Evolutionary conservation across 2,113 vertebrate genomes (phyloP).

Genomic region (Rattus norvegicus): GRCr8 NC_086021.1:31150001-31150500

Average conservation of each 20-base stretch:
- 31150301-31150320: conserved; percentile 44
- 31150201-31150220: background rate
- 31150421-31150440: background rate
- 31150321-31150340: background rate
- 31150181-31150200: background rate
- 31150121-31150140: background rate
- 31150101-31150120: background rate
- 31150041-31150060: background rate
- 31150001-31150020: background rate
- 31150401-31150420: conserved; percentile 8
- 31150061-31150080: background rate
- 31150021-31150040: background rate
- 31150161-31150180: background rate
- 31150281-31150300: background rate
- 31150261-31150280: background rate
- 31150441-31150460: background rate
- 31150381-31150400: background rate
- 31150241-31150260: background rate
- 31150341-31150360: conserved; percentile 3
- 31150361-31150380: conserved; percentile 58
- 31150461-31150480: conserved; percentile 21
- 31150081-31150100: background rate
- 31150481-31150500: background rate
- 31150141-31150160: no score
- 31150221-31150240: background rate